These are phyloP conservation scores for Potamarius usumacintae DNA, from an alignment of 2,113 vertebrate species.

Conservation along the genomic window DNA sequence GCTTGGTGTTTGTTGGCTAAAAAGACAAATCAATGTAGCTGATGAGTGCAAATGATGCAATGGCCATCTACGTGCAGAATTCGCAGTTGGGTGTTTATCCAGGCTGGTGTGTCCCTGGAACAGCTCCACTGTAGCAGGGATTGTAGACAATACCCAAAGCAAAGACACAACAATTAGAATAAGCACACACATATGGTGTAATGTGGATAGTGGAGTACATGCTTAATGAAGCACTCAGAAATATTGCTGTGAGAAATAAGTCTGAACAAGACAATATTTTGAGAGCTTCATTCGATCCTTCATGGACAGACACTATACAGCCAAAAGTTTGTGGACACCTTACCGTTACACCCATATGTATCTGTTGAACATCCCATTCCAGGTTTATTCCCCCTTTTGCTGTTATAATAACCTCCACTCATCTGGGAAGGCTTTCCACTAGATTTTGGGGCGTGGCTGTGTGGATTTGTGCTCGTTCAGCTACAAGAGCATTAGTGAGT, in stretches of 20 bases:
- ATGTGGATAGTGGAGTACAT: background rate
- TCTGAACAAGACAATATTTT: constrained; percentile 12
- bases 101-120: constrained; percentile 30
- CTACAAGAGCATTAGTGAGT: background rate
- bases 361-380: background rate
- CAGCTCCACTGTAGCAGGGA: background rate
- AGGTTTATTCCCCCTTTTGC: background rate
- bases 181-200: constrained; percentile 42
- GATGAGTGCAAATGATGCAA: constrained; percentile 1
- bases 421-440: background rate
- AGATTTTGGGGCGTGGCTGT: background rate
- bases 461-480: background rate
- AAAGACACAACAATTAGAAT: constrained; percentile 36
- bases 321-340: background rate
- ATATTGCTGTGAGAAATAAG: background rate
- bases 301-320: background rate
- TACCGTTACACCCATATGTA: background rate
- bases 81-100: constrained; percentile 24
- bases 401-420: background rate
- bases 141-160: constrained; percentile 33
- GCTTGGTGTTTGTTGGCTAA: background rate
- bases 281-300: background rate
- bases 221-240: constrained; percentile 5
- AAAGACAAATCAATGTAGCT: background rate
- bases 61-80: background rate